Base-by-base conservation (phyloP, 1,140 invertebrate species). In the Diabrotica undecimpunctata region DNA sequence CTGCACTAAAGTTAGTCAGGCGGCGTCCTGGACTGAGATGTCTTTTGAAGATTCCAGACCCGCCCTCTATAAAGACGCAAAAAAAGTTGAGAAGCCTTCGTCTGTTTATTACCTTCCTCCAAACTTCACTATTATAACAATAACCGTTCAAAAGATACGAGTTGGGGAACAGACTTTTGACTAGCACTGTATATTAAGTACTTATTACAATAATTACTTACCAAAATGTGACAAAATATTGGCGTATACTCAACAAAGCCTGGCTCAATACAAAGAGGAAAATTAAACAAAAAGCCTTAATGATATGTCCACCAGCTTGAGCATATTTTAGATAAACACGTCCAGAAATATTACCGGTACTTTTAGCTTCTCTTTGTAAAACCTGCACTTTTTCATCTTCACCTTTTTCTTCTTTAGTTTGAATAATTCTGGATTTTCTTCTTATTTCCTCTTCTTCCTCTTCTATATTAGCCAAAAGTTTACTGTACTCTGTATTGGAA, bases 181-280 rank as follows among this genome's bases (percentile, higher is more conserved):
- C n/a, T n/a, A n/a, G n/a, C n/a, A n/a, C n/a, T n/a, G n/a, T n/a
- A n/a, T n/a, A n/a, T n/a, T n/a, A n/a, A n/a, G n/a, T n/a, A n/a
- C n/a, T n/a, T n/a, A n/a, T n/a, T n/a, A n/a, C n/a, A n/a, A 56
- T 38, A 14, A 13, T 10, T 46, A 64, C 79, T 82, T 66, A 87
- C 88, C 88, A 90, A 70, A 83, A 87, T 4, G 85, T 83, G 0
- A 89, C 75, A 77, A 87, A 87, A 73, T 87, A 88, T 71, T 90
- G 88, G 8, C 83, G 82, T n/a, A 83, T 83, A 65, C 87, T 90
- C 39, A 82, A 85, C 25, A 84, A 72, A 35, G 85, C 74, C 75
- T 91, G 89, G 9, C 86, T 82, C 0, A 84, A 68, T 5, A 84
- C 58, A 52, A 85, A 85, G 0, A 87, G 72, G 3, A 82, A 13